phyloP scores from a whole-genome alignment of 2,888 invertebrate genomes.

The Stenotaenia linearis region DNA sequence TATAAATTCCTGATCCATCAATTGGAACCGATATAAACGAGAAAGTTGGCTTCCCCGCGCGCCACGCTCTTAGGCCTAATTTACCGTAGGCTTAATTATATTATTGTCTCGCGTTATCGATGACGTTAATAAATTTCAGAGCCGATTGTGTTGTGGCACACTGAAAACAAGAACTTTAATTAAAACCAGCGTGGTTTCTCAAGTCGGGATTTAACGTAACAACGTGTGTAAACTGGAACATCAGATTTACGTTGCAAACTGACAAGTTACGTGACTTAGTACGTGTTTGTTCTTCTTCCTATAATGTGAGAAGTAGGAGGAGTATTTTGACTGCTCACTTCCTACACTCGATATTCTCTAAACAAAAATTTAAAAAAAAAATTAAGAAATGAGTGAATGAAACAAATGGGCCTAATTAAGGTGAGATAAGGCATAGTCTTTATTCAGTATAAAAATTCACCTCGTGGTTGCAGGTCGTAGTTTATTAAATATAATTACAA shows the following conservation, averaged over 20 bases:
- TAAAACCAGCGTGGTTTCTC: not conserved
- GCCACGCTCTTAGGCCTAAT: too few relatives aligned
- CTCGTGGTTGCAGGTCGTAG: not conserved
- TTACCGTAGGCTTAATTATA: too few relatives aligned
- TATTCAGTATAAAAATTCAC: not conserved
- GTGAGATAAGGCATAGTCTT: not conserved
- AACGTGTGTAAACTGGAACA: not conserved
- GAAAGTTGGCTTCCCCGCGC: too few relatives aligned
- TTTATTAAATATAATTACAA: slow-evolving; percentile 17
- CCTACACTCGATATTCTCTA: not conserved
- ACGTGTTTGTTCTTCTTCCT: slow-evolving; percentile 7
- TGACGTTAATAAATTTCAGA: too few relatives aligned
- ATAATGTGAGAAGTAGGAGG: not conserved
- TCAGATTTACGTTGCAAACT: slow-evolving; percentile 12
- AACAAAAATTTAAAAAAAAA: not conserved
- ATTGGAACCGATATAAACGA: too few relatives aligned
- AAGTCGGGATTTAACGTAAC: not conserved
- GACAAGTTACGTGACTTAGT: slow-evolving; percentile 7
- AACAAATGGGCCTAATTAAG: not conserved
- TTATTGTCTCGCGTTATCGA: too few relatives aligned
- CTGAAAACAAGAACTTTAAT: too few relatives aligned
- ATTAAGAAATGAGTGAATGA: not conserved
- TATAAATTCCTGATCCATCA: too few relatives aligned
- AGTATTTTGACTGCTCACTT: not conserved
- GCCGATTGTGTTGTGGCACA: too few relatives aligned